Base-by-base conservation (phyloP, 2,797 vertebrate genomes). In the Scomberomorus guttatus region DNA sequence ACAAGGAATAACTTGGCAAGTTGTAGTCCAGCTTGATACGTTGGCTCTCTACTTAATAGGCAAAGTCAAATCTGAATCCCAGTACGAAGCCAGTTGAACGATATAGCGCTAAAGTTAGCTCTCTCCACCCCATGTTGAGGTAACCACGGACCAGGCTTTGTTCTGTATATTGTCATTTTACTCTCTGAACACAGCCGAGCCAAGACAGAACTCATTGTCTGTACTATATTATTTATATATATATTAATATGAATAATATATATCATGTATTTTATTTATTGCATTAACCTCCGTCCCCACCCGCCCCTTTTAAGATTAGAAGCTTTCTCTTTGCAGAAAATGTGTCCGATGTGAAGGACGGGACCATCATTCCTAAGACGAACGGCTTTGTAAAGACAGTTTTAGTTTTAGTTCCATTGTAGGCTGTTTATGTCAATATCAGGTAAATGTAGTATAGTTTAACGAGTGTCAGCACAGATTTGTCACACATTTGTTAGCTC, bases 231-330 rank as follows among this genome's bases (percentile, higher is more conserved):
- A 90, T 91, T 93, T 93, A 93, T 92, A 92, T 87, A 92, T 82
- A 79, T 89, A 93, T 80, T 87, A 77, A 92, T 90, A 92, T 85
- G 80, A 81, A 83, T 90, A 90, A 87, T 92, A 87, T 92, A 88
- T 94, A 90, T 87, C 81, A 87, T 85, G 81, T 92, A 81, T 95
- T 93, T 93, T 91, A 93, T 95, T 95, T 95, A 95, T 94, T 93
- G 80, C 88, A 75, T 85, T 82, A 54, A 63, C 60, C 59, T 70
- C 34, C 37, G 27, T 80, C 75, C 56, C 73, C 62, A 1, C 18
- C 74, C 39, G 80, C 52, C 61, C 42, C 59, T 83, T 80, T 79
- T 77, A 81, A 79, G 73, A 85, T 27, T 77, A 78, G 75, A 52
- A 66, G 54, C 64, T 74, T 82, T 52, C 48, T 84, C 58, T 62